phyloP scores from a whole-genome alignment of 2,113 vertebrate genomes.

The Motacilla alba region DNA sequence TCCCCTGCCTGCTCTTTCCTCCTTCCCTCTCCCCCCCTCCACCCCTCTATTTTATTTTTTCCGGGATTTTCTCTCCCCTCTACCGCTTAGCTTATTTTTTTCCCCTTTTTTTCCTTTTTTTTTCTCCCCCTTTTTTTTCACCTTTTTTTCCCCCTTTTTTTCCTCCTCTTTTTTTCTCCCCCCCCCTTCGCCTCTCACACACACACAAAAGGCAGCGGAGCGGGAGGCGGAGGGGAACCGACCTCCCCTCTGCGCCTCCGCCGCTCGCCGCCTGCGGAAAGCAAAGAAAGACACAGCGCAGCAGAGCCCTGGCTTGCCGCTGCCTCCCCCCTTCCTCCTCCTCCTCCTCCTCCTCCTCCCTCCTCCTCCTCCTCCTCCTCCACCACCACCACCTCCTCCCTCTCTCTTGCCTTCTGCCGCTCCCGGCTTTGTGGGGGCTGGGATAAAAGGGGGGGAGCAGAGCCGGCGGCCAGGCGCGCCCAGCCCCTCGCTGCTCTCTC shows the following conservation, averaged over 20 bases:
- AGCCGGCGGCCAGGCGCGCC: slow-evolving; percentile 30
- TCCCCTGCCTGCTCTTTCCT: slow-evolving; percentile 48
- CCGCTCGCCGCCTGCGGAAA: no score
- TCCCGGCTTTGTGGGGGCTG: slow-evolving; percentile 14
- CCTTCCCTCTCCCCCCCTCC: slow-evolving; percentile 44
- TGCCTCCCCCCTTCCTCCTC: no score
- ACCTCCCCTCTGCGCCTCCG: no score
- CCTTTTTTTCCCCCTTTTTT: no score
- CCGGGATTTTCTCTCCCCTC: background rate
- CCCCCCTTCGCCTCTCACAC: no score
- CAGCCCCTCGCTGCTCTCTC: slow-evolving; percentile 2
- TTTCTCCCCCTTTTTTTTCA: background rate
- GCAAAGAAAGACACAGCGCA: no score
- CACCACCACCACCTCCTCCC: background rate
- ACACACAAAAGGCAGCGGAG: no score
- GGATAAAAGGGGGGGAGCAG: slow-evolving; percentile 8
- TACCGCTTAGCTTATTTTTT: background rate
- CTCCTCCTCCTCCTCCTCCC: no score
- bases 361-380: no score
- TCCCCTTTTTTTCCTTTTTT: slow-evolving; percentile 41
- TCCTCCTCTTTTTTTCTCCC: no score
- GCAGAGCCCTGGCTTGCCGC: no score
- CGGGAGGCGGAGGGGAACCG: no score
- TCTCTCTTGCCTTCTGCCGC: slow-evolving; percentile 17
- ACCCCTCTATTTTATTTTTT: slow-evolving; percentile 21